Evolutionary conservation across 2,113 vertebrate genomes (phyloP).

Genomic region (Neomonachus schauinslandi): DNA sequence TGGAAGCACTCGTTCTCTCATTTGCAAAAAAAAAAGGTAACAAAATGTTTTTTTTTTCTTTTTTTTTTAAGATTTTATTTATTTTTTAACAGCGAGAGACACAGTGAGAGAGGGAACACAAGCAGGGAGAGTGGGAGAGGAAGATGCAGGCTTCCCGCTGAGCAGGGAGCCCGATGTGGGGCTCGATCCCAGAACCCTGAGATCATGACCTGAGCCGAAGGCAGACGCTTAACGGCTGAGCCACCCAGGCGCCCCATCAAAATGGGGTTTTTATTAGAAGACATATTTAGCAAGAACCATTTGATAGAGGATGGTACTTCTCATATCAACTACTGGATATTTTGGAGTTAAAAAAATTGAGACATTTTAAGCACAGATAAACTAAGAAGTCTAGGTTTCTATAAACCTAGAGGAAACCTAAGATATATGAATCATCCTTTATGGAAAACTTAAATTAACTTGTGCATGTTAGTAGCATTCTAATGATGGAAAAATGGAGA

Average conservation of each 20-base stretch:
- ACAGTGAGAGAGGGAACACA: too few species aligned
- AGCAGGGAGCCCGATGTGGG: too few species aligned
- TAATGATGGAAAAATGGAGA: neutral
- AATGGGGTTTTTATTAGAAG: neutral
- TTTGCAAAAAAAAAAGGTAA: slow-evolving; percentile 26
- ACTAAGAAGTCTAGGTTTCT: neutral
- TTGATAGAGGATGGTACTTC: neutral
- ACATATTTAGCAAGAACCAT: neutral
- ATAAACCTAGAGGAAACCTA: neutral
- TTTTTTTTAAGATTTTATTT: too few species aligned
- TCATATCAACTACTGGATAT: neutral
- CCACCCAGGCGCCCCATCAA: neutral
- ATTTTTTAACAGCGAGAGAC: too few species aligned
- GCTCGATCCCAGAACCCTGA: too few species aligned
- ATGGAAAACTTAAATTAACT: neutral
- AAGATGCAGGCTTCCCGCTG: too few species aligned
- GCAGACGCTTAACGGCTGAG: too few species aligned
- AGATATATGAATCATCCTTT: neutral
- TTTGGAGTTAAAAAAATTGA: neutral
- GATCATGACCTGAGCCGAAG: too few species aligned
- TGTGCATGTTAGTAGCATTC: neutral
- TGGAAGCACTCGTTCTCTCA: slow-evolving; percentile 1
- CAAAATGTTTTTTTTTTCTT: too few species aligned
- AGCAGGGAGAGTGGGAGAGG: too few species aligned
- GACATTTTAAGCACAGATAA: neutral